These are phyloP conservation scores for Bibio marci DNA, from an alignment of 2,888 invertebrate genomes.

Conservation along the genomic window DNA sequence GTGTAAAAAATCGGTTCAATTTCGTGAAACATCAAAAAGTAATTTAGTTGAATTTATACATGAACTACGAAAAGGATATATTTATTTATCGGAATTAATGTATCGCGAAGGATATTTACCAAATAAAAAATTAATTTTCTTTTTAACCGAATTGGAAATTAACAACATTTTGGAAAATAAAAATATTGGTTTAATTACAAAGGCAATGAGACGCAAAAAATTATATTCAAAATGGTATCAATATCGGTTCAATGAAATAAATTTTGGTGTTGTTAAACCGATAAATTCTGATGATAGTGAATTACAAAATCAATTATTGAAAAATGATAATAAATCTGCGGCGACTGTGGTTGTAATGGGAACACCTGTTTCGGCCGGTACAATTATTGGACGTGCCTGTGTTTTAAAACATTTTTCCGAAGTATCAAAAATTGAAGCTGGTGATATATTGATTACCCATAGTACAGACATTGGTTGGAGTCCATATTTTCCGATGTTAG, in stretches of 20 bases:
- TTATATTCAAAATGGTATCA: constrained; percentile 40
- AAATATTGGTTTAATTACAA: constrained; percentile 38
- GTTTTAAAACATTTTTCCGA: constrained; percentile 50
- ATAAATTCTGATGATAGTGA: constrained; percentile 11
- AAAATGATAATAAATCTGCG: constrained; percentile 1
- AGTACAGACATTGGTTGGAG: constrained; percentile 74
- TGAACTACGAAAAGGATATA: constrained; percentile 39
- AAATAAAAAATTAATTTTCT: constrained; percentile 43
- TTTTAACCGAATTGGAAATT: constrained; percentile 49
- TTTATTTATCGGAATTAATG: constrained; percentile 38
- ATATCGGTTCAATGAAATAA: constrained; percentile 45
- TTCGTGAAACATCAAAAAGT: constrained; percentile 51
- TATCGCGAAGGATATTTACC: constrained; percentile 45
- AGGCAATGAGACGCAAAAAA: constrained; percentile 51
- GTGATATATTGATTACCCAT: constrained; percentile 59
- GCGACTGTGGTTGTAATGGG: constrained; percentile 29
- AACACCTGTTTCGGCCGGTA: constrained; percentile 54
- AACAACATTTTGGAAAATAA: constrained; percentile 36
- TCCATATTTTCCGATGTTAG: constrained; percentile 63
- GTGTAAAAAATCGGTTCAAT: constrained; percentile 40
- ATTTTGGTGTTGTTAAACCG: constrained; percentile 29
- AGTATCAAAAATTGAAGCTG: constrained; percentile 37
- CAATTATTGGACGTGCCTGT: constrained; percentile 48
- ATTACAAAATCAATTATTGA: constrained; percentile 6
- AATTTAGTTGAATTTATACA: constrained; percentile 35